phyloP scores from a whole-genome alignment of 2,888 invertebrate genomes.

The Trichacis sp. region DNA sequence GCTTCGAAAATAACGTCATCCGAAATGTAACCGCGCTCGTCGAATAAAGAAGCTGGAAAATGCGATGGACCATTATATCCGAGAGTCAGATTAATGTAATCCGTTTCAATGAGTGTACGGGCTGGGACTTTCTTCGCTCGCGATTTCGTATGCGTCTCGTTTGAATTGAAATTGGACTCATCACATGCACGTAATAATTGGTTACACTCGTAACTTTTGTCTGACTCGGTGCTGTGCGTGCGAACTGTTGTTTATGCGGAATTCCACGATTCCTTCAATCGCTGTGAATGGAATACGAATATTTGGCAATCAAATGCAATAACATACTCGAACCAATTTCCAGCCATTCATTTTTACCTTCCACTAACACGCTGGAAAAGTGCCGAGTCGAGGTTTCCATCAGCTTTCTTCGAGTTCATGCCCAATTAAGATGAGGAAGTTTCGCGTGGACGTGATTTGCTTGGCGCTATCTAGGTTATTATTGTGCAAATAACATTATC shows the following conservation, averaged over 20 bases:
- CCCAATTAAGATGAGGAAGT: background rate
- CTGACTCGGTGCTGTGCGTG: background rate
- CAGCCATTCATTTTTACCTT: background rate
- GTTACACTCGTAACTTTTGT: too few relatives aligned
- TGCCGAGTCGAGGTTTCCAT: too few relatives aligned
- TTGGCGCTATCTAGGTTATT: background rate
- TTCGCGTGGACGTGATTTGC: background rate
- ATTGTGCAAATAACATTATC: background rate
- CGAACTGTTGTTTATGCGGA: background rate
- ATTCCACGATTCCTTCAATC: background rate
- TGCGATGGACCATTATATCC: slow-evolving; percentile 1
- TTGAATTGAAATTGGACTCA: too few relatives aligned
- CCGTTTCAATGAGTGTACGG: too few relatives aligned
- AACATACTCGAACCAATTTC: background rate
- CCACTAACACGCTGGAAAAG: background rate
- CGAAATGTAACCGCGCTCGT: background rate
- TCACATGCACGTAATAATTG: too few relatives aligned
- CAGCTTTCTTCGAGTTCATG: too few relatives aligned
- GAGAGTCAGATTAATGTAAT: background rate
- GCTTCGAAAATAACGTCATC: background rate
- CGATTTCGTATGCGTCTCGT: too few relatives aligned
- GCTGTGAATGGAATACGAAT: background rate
- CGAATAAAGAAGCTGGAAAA: slow-evolving; percentile 3
- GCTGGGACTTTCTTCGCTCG: too few relatives aligned
- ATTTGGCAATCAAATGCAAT: slow-evolving; percentile 7